A percentile compares a stretch with the other conserved stretches of the same genome.
Conservation (phyloP, 2,113 vertebrate genomes). For the Pseudopodoces humilis region DNA sequence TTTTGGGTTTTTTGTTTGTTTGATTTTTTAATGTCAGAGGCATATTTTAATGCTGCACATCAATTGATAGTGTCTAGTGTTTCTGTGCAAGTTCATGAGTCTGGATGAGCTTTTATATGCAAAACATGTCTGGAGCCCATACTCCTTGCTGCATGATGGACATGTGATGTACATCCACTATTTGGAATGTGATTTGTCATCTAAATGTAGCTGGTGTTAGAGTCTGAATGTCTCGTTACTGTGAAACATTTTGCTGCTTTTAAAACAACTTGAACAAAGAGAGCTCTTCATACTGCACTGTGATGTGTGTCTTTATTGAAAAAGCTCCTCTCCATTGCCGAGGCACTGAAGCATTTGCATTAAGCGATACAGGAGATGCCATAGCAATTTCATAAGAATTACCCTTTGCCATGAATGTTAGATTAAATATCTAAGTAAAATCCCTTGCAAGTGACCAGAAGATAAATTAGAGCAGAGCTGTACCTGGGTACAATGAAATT, state of each 20-base stretch:
- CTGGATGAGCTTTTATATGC: slow-evolving; percentile 62
- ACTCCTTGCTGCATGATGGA: slow-evolving; percentile 48
- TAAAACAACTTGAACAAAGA: slow-evolving; percentile 56
- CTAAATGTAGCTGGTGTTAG: slow-evolving; percentile 59
- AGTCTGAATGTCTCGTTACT: slow-evolving; percentile 37
- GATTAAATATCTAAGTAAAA: slow-evolving; percentile 75
- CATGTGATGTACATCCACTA: slow-evolving; percentile 57
- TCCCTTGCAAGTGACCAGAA: slow-evolving; percentile 69
- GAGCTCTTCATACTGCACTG: slow-evolving; percentile 44
- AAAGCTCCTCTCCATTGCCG: slow-evolving; percentile 59
- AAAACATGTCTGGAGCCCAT: slow-evolving; percentile 55
- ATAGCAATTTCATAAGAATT: slow-evolving; percentile 74
- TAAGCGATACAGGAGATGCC: slow-evolving; percentile 69
- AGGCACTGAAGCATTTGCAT: slow-evolving; percentile 72
- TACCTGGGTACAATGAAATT: slow-evolving; percentile 70
- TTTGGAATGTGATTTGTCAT: slow-evolving; percentile 70
- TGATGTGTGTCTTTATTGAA: slow-evolving; percentile 68
- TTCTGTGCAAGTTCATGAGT: slow-evolving; percentile 57
- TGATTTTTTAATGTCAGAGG: background rate
- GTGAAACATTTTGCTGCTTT: slow-evolving; percentile 63
- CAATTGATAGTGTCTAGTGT: background rate
- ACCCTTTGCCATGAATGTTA: slow-evolving; percentile 73
- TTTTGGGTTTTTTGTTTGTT: background rate
- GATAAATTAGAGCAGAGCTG: slow-evolving; percentile 69
- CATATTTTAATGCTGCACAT: background rate